Percentiles rank a stretch among this genome's conserved stretches.
Conservation (phyloP, 1,140 invertebrate genomes). For the Pachypeltis micranthus region DNA sequence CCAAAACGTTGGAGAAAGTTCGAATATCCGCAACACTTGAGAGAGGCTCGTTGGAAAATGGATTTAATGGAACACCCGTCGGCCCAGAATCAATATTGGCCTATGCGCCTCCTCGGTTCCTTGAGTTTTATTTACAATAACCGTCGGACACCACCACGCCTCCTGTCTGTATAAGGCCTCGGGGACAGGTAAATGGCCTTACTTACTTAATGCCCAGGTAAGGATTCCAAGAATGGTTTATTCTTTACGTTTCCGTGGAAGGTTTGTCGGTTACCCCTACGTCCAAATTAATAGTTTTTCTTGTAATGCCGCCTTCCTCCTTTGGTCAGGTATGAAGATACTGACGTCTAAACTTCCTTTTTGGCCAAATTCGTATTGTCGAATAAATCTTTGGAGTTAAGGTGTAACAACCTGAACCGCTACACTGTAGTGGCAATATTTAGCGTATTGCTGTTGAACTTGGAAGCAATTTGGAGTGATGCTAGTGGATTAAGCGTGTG, state of each 20-base stretch:
- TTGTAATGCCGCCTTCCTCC: neutral
- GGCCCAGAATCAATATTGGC: neutral
- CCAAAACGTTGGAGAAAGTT: too few relatives aligned
- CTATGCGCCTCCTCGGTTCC: neutral
- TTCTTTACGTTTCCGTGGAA: neutral
- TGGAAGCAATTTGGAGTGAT: too few relatives aligned
- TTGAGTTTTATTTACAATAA: neutral
- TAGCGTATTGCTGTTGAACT: too few relatives aligned
- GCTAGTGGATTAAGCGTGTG: too few relatives aligned
- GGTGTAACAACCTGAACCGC: too few relatives aligned
- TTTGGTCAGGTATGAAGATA: neutral
- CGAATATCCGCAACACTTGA: too few relatives aligned
- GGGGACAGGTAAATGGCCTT: neutral
- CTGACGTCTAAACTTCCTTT: too few relatives aligned
- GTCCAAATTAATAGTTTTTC: neutral
- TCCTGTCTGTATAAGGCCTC: neutral
- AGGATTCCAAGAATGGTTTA: neutral
- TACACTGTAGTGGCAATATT: too few relatives aligned
- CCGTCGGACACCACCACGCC: neutral
- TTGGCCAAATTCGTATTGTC: too few relatives aligned
- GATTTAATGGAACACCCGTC: too few relatives aligned
- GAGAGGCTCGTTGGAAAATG: too few relatives aligned
- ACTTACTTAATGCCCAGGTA: neutral
- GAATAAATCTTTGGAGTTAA: too few relatives aligned
- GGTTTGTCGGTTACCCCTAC: neutral